Conservation (phyloP, 2,797 vertebrate species). For the Petrocephalus sullivani region DNA sequence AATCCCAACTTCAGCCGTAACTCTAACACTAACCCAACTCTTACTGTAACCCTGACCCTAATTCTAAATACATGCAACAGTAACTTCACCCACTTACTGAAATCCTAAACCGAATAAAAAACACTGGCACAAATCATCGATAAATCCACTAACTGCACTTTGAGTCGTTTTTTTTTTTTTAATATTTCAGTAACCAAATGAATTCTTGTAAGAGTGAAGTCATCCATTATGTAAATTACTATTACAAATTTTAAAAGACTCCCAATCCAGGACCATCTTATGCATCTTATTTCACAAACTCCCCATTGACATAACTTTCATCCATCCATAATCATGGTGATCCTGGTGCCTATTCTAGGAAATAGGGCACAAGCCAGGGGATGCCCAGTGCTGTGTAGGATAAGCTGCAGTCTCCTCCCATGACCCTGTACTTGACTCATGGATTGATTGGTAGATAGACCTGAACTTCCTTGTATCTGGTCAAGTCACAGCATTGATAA, state of each 20-base stretch:
- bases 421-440: background rate
- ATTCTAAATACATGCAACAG: slow-evolving; percentile 13
- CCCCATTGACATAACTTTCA: background rate
- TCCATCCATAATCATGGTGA: background rate
- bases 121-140: slow-evolving; percentile 52
- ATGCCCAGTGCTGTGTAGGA: background rate
- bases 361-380: background rate
- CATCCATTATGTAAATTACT: background rate
- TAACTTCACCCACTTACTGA: slow-evolving; percentile 20
- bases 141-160: slow-evolving; percentile 24
- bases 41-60: slow-evolving; percentile 6
- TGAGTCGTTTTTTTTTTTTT: slow-evolving; percentile 49
- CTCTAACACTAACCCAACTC: slow-evolving; percentile 7
- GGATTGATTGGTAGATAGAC: background rate
- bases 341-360: background rate
- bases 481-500: background rate
- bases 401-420: background rate
- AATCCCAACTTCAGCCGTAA: background rate
- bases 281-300: background rate
- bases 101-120: slow-evolving; percentile 47
- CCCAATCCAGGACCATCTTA: background rate
- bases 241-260: background rate
- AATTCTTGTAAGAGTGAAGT: background rate
- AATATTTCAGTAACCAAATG: background rate
- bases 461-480: background rate